Conservation (phyloP, 2,888 invertebrate genomes). For the Drosophila merina region DNA sequence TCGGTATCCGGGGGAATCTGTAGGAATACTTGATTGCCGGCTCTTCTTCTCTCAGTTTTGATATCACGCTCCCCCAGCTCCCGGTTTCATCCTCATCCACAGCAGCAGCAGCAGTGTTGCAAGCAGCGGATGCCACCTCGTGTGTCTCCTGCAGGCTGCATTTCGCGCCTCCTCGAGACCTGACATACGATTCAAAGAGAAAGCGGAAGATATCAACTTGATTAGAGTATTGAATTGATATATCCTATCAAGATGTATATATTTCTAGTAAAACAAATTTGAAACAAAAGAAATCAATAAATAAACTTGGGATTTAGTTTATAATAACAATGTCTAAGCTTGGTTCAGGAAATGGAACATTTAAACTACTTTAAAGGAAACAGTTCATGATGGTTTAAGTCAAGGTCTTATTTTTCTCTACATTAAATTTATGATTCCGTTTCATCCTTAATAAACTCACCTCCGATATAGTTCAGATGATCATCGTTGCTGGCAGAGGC, state of each 20-base stretch:
- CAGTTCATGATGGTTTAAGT: too few relatives aligned
- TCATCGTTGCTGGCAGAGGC: constrained; percentile 82
- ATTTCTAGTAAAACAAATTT: too few relatives aligned
- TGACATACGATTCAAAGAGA: constrained; percentile 54
- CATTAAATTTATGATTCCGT: neutral
- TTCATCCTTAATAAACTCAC: constrained; percentile 52
- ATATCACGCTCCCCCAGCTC: constrained; percentile 65
- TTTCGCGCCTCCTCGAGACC: constrained; percentile 74
- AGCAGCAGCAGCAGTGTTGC: constrained; percentile 39
- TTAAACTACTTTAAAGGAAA: too few relatives aligned
- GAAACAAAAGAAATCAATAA: too few relatives aligned
- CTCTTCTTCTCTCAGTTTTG: constrained; percentile 64
- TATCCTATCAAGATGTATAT: too few relatives aligned
- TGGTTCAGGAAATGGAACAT: too few relatives aligned
- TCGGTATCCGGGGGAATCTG: constrained; percentile 57
- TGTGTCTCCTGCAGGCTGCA: constrained; percentile 38
- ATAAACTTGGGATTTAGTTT: too few relatives aligned
- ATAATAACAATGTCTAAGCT: too few relatives aligned
- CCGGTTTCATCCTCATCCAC: constrained; percentile 26
- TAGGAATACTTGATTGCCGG: constrained; percentile 78
- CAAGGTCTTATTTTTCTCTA: neutral
- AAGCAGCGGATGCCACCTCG: constrained; percentile 39
- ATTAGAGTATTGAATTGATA: neutral
- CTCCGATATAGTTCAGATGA: constrained; percentile 82
- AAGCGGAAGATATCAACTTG: neutral